Base-by-base conservation (phyloP, 2,797 vertebrate genomes). In the Lepus oiostolus region DNA sequence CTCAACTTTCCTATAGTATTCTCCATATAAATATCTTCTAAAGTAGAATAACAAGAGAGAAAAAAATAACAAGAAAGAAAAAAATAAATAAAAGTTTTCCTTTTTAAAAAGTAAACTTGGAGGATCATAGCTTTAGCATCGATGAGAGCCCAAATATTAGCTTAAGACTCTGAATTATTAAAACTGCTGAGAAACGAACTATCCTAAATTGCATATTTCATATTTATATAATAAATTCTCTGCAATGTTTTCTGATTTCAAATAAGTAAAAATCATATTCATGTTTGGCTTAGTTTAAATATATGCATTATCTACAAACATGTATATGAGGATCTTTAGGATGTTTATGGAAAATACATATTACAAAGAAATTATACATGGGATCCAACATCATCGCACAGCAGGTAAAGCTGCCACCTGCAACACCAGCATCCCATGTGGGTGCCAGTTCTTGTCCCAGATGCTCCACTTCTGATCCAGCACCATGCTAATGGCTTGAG, bases 111-210 rank as follows among this genome's bases (percentile, higher is more conserved):
- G 26, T 63, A 76, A 90, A 83, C 10, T 90, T 62, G 30, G 22
- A 87, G 12, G 4, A 65, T 77, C n/a, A 11, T 84, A 60, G 16
- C 50, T 70, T 88, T 38, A 76, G 28, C 19, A 52, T 3, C 70
- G 11, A 30, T 16, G 28, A 63, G 86, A 13, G 93, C 28, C 93
- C 38, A 94, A 76, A 95, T 65, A 68, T 32, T 88, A 35, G 24
- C 4, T 76, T 47, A 52, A 19, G 11, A 42, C 26, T 87, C 21
- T 42, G 35, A 88, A 90, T 88, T 60, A 30, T 35, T 54, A 88
- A 7, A 85, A 74, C 6, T n/a, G 65, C 47, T 82, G 26, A 88
- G n/a, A 92, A 83, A 79, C 58, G 7, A 86, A 24, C 30, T 21
- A 65, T 42, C 26, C 35, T 90, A 88, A 93, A 58, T 90, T 81